Evolutionary conservation across 2,888 invertebrate species (phyloP), one percentile per base, ranked within the genome.

Genomic region (Dasypolia templi): DNA sequence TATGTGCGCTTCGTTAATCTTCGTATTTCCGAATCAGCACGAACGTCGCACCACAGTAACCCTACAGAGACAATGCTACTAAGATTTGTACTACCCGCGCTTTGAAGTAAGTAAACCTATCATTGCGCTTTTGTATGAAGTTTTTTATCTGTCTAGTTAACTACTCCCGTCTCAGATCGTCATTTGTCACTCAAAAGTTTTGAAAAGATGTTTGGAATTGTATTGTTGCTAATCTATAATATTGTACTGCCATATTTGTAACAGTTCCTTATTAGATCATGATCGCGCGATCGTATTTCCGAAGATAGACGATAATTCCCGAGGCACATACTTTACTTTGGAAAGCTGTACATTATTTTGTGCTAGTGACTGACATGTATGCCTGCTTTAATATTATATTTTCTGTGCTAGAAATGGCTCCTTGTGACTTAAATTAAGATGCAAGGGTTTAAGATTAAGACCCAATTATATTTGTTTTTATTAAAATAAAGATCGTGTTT

Each of bases 21-120:
- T 64, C 64, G 64, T 51, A 9, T 49, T 49, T 51, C 32, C 64
- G 51, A 64, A 51, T 32, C 17, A 17, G 3, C 32, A 51, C 51
- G 32, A 64, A 44, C 14, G 12, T 62, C 4, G 4, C 14, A 0
- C 22, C 22, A 19, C 26, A 61, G n/a, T n/a, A 58, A 32, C 59
- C 2, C 56, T 5, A 14, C 22, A 39, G 59, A 61, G 2, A 26
- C 12, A 22, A 22, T 9, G 22, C 2, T 63, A 22, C 14, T 3
- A 22, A 22, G 9, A 32, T 14, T 22, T 22, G 0, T 22, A 32
- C 29, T 32, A 4, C 14, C 14, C 29, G 44, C 44, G 44, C 2
- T 44, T 14, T 62, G 12, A 14, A 44, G 7, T 26, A 29, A 17
- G 22, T 19, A 3, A 12, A 29, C 12, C 19, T 62, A 42, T 26